Percentiles rank a stretch among this genome's conserved stretches.
These are phyloP conservation scores for Lacanobia oleracea DNA, from an alignment of 2,888 invertebrate species.

Conservation along the genomic window DNA sequence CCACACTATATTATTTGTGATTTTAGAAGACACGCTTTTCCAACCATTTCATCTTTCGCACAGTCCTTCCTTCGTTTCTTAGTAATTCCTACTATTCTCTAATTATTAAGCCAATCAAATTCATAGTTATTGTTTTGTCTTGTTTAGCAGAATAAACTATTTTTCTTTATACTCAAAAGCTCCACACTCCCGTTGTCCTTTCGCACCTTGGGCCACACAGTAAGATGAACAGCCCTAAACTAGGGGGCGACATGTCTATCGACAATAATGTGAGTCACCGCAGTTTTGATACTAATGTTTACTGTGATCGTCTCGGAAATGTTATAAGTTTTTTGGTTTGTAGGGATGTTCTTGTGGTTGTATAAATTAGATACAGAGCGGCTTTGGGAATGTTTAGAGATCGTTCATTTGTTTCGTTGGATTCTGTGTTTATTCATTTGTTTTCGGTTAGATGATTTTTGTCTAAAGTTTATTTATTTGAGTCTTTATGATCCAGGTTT, in stretches of 20 bases:
- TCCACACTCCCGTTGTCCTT: constrained; percentile 9
- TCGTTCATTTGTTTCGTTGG: background rate
- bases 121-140: no score
- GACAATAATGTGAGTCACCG: constrained; percentile 78
- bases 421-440: background rate
- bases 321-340: constrained; percentile 43
- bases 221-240: constrained; percentile 70
- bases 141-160: no score
- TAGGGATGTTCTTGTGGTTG: constrained; percentile 17
- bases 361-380: constrained; percentile 37
- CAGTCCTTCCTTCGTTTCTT: no score
- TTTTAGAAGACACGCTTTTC: no score
- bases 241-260: constrained; percentile 73
- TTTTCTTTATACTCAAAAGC: no score
- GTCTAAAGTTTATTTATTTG: background rate
- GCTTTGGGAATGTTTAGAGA: background rate
- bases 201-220: constrained; percentile 60
- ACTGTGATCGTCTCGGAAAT: constrained; percentile 61
- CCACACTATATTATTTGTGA: no score
- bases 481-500: background rate
- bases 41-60: no score
- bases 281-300: constrained; percentile 79
- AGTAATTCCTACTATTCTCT: no score
- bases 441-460: background rate
- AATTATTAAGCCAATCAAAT: no score